These are phyloP conservation scores for Pungitius pungitius DNA, from an alignment of 2,113 vertebrate species.

Conservation along the genomic window DNA sequence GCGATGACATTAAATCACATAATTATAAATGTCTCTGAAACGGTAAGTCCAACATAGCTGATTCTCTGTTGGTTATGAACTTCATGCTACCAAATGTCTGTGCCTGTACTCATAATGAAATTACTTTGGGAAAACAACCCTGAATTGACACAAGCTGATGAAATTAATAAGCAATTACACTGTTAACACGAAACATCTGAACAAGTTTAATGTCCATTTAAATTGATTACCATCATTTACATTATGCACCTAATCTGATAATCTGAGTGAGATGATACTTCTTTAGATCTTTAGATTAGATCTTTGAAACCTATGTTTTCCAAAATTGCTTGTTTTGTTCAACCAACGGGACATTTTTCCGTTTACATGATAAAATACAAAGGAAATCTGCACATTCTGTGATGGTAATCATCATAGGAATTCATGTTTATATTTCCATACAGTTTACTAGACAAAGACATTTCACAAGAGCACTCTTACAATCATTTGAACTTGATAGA, in stretches of 20 bases:
- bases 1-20: constrained; percentile 37
- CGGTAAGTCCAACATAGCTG: background rate
- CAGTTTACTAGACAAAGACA: background rate
- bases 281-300: background rate
- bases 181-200: background rate
- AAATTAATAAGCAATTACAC: background rate
- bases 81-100: background rate
- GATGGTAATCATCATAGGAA: background rate
- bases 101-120: background rate
- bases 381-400: too few relatives aligned
- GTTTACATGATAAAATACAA: background rate
- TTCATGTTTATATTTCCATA: background rate
- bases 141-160: background rate
- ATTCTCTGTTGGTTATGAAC: background rate
- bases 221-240: background rate
- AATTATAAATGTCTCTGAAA: background rate
- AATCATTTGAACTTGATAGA: background rate
- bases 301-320: background rate
- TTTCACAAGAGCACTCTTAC: background rate
- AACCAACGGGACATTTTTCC: background rate
- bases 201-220: background rate
- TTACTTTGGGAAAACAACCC: background rate
- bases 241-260: background rate
- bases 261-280: background rate
- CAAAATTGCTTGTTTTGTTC: background rate